Base-by-base conservation (phyloP, 2,888 invertebrate genomes). In the Drosophila kanekoi region DNA sequence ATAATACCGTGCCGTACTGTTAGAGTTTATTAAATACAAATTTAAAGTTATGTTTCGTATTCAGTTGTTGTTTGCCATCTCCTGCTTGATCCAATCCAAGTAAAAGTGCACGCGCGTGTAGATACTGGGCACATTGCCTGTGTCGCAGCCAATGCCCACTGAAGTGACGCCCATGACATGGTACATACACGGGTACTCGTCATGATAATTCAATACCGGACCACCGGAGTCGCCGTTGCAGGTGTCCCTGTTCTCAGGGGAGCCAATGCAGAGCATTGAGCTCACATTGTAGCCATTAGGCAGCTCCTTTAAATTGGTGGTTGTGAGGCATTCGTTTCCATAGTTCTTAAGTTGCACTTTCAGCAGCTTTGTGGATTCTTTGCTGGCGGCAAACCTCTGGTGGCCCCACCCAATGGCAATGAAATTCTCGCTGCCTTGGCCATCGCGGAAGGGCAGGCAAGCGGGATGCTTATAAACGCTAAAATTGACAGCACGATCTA, bases 351-450 rank as follows among this genome's bases (percentile, higher is more conserved):
- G 84, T 3, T 91, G 92, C 0, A 94, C 94, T 87, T 94, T 94
- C 9, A 93, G 82, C 57, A 95, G 85, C 70, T 92, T 90, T 13
- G 87, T 91, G 44, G 91, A 90, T 40, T 90, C 82, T 2, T 45
- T 51, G 23, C 89, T 81, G 52, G 89, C 81, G 52, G 89, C 79
- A 48, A 86, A 92, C n/a, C 84, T 82, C 4, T 90, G 91, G n/a
- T 91, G 82, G 0, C 94, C 94, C 93, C 93, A 94, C 32, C 94
- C 94, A 20, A 93, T 91, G 41, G 93, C 93, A 3, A 93, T 91
- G 2, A 92, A 92, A 13, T 33, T 59, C 9, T 69, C 53, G 11
- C 45, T 45, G 11, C 28, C 14, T 11, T 18, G 68, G 73, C 81
- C 82, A 40, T 77, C 65, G 1, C 53, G 65, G 6, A 77, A 74